Base-by-base conservation (phyloP, 2,113 vertebrate species). In the Neofelis nebulosa region DNA sequence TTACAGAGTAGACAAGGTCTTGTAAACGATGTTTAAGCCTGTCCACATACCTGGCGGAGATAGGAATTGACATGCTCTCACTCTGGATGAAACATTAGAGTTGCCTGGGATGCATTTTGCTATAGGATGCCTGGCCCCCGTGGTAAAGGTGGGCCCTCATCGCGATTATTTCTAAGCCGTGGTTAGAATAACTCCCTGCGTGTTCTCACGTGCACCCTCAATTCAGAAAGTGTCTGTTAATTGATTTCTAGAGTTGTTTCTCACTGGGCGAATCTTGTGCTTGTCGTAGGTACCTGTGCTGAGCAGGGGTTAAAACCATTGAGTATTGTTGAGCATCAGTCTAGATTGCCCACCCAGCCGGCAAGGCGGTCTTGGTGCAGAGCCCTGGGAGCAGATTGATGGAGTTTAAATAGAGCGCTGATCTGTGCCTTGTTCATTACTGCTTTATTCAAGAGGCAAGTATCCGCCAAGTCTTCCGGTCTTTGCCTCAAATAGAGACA, bases 11-110 rank as follows among this genome's bases (percentile, higher is more conserved):
- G 79, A 68, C 38, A 14, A 29, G 12, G 7, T 55, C 61, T 57
- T 52, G 1, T 23, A 3, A 57, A 52, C 1, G 0, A 1, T 1
- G 0, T 15, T 38, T 5, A 3, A 15, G 7, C 1, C 29, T 19
- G 8, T 36, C 8, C 1, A 4, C 18, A 2, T 15, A 18, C 18
- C 6, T 13, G 25, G 31, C 23, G 15, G 16, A 18, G 3, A 29
- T 4, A n/a, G 18, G 38, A 50, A 13, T 15, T 48, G 1, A 27
- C 4, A 25, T 11, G 7, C 36, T 55, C 11, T 82, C 21, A 1
- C 9, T 3, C 4, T 25, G 55, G 13, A 21, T 41, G 9, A 50
- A 48, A 57, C 25, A 29, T 41, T 2, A 33, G 13, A 36, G 19
- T 36, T 27, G 4, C 15, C 27, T 21, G 48, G 12, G 52, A 8